These are phyloP conservation scores for Heterohyrax brucei DNA, from an alignment of 2,797 vertebrate genomes.

Conservation along the genomic window DNA sequence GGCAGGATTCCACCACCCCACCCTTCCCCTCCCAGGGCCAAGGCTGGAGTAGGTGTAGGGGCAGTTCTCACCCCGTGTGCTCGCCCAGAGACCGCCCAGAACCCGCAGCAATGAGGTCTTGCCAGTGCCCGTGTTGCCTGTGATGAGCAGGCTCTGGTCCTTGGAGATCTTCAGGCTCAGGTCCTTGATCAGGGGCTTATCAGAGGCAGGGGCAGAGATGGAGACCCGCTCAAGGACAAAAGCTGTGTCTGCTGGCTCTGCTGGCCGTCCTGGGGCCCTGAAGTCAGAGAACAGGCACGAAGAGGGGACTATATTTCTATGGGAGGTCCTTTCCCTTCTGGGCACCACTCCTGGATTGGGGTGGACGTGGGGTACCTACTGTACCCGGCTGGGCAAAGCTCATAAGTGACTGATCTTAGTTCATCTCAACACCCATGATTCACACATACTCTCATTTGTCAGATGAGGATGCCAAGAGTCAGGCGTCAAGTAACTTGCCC, in stretches of 20 bases:
- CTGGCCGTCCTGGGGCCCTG: slow-evolving; percentile 88
- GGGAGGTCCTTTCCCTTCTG: background rate
- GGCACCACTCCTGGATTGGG: fast-evolving
- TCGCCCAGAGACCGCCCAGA: slow-evolving; percentile 96
- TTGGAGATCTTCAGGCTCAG: slow-evolving; percentile 94
- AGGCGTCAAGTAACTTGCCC: background rate
- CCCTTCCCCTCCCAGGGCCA: background rate
- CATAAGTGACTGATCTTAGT: background rate
- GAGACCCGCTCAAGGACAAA: slow-evolving; percentile 95
- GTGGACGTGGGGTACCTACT: background rate
- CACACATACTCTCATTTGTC: background rate
- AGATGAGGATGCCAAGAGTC: background rate
- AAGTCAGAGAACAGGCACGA: background rate
- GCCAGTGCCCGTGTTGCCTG: slow-evolving; percentile 97
- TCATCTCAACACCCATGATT: background rate
- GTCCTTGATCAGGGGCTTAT: slow-evolving; percentile 95
- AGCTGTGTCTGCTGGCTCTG: slow-evolving; percentile 91
- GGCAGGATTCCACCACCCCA: background rate
- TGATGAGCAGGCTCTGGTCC: slow-evolving; percentile 95
- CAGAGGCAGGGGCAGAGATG: slow-evolving; percentile 93
- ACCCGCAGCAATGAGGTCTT: slow-evolving; percentile 97
- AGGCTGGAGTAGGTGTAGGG: background rate
- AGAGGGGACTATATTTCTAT: background rate
- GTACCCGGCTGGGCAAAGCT: background rate
- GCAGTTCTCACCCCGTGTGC: slow-evolving; percentile 91